Evolutionary conservation across 2,888 invertebrate genomes (phyloP).

Genomic region (Anoncus sp.): DNA sequence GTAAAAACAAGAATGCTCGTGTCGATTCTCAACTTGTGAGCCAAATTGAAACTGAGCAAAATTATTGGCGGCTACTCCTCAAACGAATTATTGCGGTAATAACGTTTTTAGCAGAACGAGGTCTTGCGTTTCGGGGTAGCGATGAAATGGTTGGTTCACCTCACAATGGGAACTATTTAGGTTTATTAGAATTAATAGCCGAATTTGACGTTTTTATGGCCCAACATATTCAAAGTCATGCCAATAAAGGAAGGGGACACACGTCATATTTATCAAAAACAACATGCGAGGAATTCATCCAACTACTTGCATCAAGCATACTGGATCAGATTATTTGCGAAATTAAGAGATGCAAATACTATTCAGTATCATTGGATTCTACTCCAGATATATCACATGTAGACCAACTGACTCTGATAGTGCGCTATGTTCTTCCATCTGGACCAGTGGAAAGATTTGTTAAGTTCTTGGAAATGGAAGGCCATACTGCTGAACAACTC

Average conservation of each 20-base stretch:
- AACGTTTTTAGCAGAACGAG: constrained; percentile 66
- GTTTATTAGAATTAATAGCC: constrained; percentile 70
- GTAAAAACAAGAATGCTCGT: constrained; percentile 25
- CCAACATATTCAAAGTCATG: constrained; percentile 68
- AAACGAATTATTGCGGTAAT: constrained; percentile 67
- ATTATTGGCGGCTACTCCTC: constrained; percentile 70
- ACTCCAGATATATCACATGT: too few relatives aligned
- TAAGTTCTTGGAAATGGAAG: constrained; percentile 61
- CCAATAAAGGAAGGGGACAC: constrained; percentile 68
- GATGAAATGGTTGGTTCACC: constrained; percentile 69
- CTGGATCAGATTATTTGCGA: constrained; percentile 70
- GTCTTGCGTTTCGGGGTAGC: constrained; percentile 71
- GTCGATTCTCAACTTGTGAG: constrained; percentile 49
- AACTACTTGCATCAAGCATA: constrained; percentile 69
- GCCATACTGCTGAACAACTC: constrained; percentile 64
- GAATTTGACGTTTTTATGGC: constrained; percentile 72
- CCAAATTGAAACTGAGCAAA: constrained; percentile 57
- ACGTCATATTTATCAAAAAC: constrained; percentile 71
- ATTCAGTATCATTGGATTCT: too few relatives aligned
- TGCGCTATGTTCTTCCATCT: too few relatives aligned
- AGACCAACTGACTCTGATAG: too few relatives aligned
- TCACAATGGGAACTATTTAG: constrained; percentile 74
- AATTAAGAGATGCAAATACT: too few relatives aligned
- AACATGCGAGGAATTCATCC: constrained; percentile 73
- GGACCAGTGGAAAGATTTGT: constrained; percentile 64